Evolutionary conservation across 2,888 invertebrate species (phyloP).

Genomic region (Polia nebulosa): DNA sequence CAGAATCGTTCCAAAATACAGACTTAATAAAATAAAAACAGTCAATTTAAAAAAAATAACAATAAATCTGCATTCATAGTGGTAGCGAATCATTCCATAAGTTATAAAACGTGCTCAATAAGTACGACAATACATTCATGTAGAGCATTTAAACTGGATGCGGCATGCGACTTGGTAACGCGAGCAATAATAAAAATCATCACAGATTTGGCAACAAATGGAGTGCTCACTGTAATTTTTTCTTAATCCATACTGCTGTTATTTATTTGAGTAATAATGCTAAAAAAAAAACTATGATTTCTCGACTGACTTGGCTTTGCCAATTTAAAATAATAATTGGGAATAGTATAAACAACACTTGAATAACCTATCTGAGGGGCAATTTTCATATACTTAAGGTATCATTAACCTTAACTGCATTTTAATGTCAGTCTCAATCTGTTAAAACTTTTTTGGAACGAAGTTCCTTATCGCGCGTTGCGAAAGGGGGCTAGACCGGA

Average conservation of each 20-base stretch:
- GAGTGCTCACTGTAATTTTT: background rate
- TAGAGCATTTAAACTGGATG: constrained; percentile 33
- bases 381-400: background rate
- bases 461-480: too few species aligned
- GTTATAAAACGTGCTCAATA: constrained; percentile 32
- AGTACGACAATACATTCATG: constrained; percentile 22
- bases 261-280: too few species aligned
- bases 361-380: background rate
- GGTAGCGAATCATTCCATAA: constrained; percentile 27
- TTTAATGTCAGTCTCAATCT: background rate
- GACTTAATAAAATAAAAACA: constrained; percentile 24
- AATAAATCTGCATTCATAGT: constrained; percentile 31
- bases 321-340: background rate
- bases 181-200: background rate
- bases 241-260: too few species aligned
- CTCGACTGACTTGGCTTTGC: too few species aligned
- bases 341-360: background rate
- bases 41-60: constrained; percentile 16
- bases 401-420: background rate
- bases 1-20: constrained; percentile 15
- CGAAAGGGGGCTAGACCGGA: too few species aligned
- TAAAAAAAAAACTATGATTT: too few species aligned
- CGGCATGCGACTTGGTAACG: background rate
- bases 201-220: constrained; percentile 2
- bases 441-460: too few species aligned